Evolutionary conservation across 2,113 vertebrate species (phyloP), one percentile per base, ranked within the genome.

Genomic region (Suricata suricatta): DNA sequence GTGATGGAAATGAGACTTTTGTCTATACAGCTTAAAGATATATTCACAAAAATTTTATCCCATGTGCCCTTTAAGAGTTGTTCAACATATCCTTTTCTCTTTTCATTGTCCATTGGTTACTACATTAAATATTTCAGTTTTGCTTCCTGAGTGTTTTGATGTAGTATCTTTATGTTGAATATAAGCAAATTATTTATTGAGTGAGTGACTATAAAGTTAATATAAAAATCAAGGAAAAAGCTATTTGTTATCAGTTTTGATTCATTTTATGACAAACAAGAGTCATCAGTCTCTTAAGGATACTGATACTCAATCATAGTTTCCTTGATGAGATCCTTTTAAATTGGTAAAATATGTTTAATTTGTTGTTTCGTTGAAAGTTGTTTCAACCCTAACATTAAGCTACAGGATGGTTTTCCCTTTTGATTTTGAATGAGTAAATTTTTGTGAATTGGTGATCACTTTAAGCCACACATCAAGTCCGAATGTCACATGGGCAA

Each of bases 41-140:
- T 94, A 98, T 97, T 98, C 98, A 98, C 98, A 98, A 98, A 98
- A 98, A 96, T 96, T 90, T 88, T 93, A 92, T 72, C 47, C 1
- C 35, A 76, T 76, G 35, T 88, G 50, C 87, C 31, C 69, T 81
- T 92, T 84, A 84, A 84, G 74, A 66, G 19, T 47, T 68, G 47
- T 85, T n/a, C 79, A 83, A 50, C 63, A 68, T 83, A 41, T 57
- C n/a, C 47, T 68, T 44, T 14, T 93, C 25, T 93, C 16, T 71
- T 86, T 54, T 84, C 38, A 72, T 44, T 12, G 1, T 5, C 16
- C 31, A 82, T 69, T 41, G 69, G 47, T 79, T 63, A 79, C 54
- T 82, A 54, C 2, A 31, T 38, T 80, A 7, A 6, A 63, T 41
- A 41, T 54, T 88, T 93, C 50, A 77, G 41, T 66, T 92, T 94